Base-by-base conservation (phyloP, 2,113 vertebrate genomes). In the Stomatorhinus ivindoensis region DNA sequence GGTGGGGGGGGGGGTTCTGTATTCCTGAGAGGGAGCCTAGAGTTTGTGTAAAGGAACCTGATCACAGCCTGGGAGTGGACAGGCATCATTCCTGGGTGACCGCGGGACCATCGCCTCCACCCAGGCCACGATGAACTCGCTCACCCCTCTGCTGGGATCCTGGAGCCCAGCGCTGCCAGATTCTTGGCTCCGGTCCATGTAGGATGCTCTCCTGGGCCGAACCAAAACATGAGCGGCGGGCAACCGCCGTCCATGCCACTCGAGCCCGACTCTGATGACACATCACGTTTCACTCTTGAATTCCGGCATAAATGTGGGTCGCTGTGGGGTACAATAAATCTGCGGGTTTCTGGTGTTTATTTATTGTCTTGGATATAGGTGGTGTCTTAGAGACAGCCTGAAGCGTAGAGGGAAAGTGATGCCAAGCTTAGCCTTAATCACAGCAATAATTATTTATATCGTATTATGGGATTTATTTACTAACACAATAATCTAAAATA, bases 71-170 rank as follows among this genome's bases (percentile, higher is more conserved):
- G 46, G 46, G 90, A 89, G 90, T 89, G 84, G 90, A 91, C 90
- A 89, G 88, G 87, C 65, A 55, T 91, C 89, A 89, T 90, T 92
- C 91, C 89, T 85, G 87, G 10, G 87, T 82, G 88, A 91, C 90
- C 89, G n/a, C 91, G 87, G 87, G 89, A 76, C 76, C 91, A 31
- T 51, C 53, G 53, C 89, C 86, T 50, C 55, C 88, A 44, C 80
- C 69, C 48, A 51, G 19, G 21, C 88, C 73, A 76, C 10, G 35
- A 51, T 50, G 53, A 94, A 92, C 92, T 73, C 46, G 0, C 73
- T 92, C 83, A 73, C 87, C 87, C 89, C 84, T 51, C 88, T 90
- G 90, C 90, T 91, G 91, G 90, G 90, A 89, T 24, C 39, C 84
- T 65, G 73, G 35, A 19, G 27, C 7, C 50, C 35, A 6, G 82